Base-by-base conservation (phyloP, 2,797 vertebrate genomes). In the Oreochromis grahami region DNA sequence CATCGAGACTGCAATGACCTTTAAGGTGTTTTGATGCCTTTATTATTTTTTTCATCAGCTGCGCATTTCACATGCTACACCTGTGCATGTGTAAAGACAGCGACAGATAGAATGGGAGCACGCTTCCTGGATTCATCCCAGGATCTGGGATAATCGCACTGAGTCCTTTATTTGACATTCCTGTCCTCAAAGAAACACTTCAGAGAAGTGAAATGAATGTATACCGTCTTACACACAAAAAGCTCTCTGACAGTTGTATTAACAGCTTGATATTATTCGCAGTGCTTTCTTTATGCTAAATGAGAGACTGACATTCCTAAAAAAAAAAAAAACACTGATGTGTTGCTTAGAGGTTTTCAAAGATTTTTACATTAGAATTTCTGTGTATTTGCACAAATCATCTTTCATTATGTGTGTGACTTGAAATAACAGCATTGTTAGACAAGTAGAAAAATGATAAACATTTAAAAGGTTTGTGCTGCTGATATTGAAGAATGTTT, bases 331-430 rank as follows among this genome's bases (percentile, higher is more conserved):
- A 1, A 19, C 77, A 70, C n/a, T 15, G 14, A 77, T 29, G 53
- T 63, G 76, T 85, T 78, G 41, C 29, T 79, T 79, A 68, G 70
- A 83, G 48, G n/a, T 82, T 38, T 86, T 88, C 5, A 72, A 77
- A 60, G 9, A 45, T 78, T 85, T 82, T 63, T 58, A 80, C 11
- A 10, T 78, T 11, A 85, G 82, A 17, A 58, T 88, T 88, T 88
- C 81, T 77, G 51, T 88, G 48, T 87, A 52, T 90, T 93, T 95
- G 91, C 92, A 93, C 92, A 94, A n/a, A 80, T 85, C 77, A 24
- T 72, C 80, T 86, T 76, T 87, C 86, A 74, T 91, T 63, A 82
- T 77, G 78, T 76, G 53, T 84, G 77, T 32, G 63, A 85, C 87
- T 85, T 92, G 86, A 93, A 89, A 89, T 72, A 86, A 52, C 17